These are phyloP conservation scores for Nilaparvata lugens DNA, from an alignment of 1,140 invertebrate genomes.

Conservation along the genomic window DNA sequence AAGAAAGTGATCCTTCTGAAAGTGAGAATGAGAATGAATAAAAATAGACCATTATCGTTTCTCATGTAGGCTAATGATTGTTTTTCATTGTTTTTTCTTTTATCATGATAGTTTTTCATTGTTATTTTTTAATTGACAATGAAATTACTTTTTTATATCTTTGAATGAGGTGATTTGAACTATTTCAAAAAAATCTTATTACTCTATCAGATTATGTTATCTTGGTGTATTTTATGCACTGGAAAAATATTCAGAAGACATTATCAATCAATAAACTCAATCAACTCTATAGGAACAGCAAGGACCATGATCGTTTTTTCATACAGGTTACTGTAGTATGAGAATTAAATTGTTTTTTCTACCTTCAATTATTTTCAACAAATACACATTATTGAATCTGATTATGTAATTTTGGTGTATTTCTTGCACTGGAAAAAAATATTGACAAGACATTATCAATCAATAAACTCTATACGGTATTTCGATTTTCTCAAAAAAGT, in stretches of 20 bases:
- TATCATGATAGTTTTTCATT: background rate
- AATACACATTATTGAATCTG: background rate
- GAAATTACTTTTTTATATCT: background rate
- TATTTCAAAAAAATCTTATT: background rate
- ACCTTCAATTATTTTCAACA: background rate
- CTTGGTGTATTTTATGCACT: background rate
- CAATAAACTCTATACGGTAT: background rate
- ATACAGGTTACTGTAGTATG: slow-evolving; percentile 5
- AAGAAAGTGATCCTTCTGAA: background rate
- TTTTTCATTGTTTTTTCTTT: background rate
- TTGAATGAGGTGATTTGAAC: background rate
- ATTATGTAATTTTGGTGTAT: background rate
- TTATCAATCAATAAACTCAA: background rate
- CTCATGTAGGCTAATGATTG: background rate
- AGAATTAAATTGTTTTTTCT: background rate
- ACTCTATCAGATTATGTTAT: background rate
- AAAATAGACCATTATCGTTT: background rate
- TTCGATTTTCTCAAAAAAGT: background rate
- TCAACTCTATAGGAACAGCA: background rate
- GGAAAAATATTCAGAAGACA: background rate
- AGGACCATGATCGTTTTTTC: slow-evolving; percentile 3
- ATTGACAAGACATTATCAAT: background rate
- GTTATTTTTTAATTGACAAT: background rate
- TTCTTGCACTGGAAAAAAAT: background rate
- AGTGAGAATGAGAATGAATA: background rate